Evolutionary conservation across 2,797 vertebrate species (phyloP).

Genomic region (Sardinella longiceps): DNA sequence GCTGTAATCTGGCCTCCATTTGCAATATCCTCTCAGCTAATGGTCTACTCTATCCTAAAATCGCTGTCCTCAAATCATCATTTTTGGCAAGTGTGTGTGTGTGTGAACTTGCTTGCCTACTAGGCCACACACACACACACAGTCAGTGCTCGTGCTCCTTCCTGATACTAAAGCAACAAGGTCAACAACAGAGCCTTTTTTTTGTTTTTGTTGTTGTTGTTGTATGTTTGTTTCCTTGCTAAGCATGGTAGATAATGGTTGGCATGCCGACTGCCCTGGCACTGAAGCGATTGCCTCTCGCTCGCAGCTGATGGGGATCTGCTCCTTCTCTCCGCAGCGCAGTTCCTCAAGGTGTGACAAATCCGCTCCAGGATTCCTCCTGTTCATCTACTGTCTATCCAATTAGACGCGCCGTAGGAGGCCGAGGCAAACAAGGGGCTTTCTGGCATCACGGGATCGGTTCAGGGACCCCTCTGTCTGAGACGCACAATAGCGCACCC

Average conservation of each 20-base stretch:
- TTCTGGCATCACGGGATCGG: neutral
- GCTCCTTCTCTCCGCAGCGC: neutral
- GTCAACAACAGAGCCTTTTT: neutral
- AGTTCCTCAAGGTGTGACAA: conserved; percentile 13
- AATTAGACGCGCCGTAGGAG: neutral
- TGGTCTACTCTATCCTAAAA: neutral
- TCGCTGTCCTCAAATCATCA: neutral
- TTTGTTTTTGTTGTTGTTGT: no score
- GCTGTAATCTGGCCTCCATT: neutral
- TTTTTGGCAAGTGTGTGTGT: neutral
- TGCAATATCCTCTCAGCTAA: neutral
- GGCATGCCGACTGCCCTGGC: neutral
- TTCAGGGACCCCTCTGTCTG: neutral
- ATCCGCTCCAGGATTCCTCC: neutral
- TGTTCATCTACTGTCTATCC: conserved; percentile 17
- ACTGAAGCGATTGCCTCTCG: neutral
- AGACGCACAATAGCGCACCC: neutral
- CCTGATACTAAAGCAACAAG: neutral
- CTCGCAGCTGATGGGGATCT: neutral
- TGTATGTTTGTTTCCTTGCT: neutral
- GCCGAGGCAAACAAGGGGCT: neutral
- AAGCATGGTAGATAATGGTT: neutral
- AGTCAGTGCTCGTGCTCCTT: no score
- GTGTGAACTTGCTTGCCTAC: no score
- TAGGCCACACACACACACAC: no score